These are phyloP conservation scores for Deilephila porcellus DNA, from an alignment of 2,888 invertebrate genomes.

Conservation along the genomic window DNA sequence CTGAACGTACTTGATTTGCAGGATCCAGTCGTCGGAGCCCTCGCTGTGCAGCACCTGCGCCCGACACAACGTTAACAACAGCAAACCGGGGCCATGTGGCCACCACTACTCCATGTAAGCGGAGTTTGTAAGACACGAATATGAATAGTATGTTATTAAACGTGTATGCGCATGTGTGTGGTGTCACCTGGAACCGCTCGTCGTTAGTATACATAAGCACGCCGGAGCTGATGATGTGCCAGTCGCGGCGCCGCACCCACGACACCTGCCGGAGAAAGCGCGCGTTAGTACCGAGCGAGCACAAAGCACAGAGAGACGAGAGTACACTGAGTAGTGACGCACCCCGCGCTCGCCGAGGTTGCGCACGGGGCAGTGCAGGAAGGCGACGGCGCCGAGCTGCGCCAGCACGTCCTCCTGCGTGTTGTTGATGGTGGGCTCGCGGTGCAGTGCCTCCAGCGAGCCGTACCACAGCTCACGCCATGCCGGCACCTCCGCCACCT, in stretches of 20 bases:
- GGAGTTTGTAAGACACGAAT: too few relatives aligned
- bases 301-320: too few relatives aligned
- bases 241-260: constrained; percentile 96
- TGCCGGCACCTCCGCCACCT: constrained; percentile 72
- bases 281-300: too few relatives aligned
- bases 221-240: constrained; percentile 96
- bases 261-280: constrained; percentile 88
- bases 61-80: not conserved
- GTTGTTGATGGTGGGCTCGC: constrained; percentile 87
- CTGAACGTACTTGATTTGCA: constrained; percentile 96
- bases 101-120: too few relatives aligned
- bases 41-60: constrained; percentile 89
- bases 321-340: constrained; percentile 45
- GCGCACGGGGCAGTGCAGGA: constrained; percentile 91
- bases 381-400: constrained; percentile 91
- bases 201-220: constrained; percentile 96
- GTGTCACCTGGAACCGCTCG: constrained; percentile 88
- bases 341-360: constrained; percentile 90
- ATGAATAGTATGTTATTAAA: not conserved
- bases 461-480: constrained; percentile 87
- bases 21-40: constrained; percentile 95
- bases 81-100: not conserved
- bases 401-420: constrained; percentile 90
- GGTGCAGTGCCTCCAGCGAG: constrained; percentile 72
- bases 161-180: not conserved